Evolutionary conservation across 2,797 vertebrate species (phyloP).

Genomic region (Paratrypauchen microcephalus): DNA sequence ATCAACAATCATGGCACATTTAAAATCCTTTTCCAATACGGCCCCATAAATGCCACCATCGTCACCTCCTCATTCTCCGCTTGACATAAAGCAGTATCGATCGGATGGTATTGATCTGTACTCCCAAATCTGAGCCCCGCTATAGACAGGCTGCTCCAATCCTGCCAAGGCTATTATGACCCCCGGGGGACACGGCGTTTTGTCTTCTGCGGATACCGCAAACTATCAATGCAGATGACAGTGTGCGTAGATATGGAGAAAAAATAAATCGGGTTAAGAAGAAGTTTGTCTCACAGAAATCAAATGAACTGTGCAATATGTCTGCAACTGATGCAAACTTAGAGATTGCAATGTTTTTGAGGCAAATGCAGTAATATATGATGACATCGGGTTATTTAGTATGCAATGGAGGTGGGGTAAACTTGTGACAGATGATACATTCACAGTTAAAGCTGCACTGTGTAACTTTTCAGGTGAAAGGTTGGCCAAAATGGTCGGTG

Average conservation of each 20-base stretch:
- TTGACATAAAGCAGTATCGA: constrained; percentile 65
- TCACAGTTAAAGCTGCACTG: background rate
- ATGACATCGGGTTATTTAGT: background rate
- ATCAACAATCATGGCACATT: constrained; percentile 53
- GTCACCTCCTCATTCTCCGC: constrained; percentile 22
- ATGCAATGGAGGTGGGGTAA: background rate
- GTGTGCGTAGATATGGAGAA: constrained; percentile 13
- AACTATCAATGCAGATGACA: constrained; percentile 26
- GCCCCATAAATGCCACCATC: constrained; percentile 47
- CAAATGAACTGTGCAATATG: constrained; percentile 2
- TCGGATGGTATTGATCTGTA: constrained; percentile 50
- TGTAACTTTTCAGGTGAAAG: background rate
- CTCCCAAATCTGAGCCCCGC: constrained; percentile 48
- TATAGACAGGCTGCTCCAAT: constrained; percentile 30
- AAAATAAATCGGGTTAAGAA: constrained; percentile 17
- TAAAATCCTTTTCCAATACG: constrained; percentile 57
- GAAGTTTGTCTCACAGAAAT: background rate
- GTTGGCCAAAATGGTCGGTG: no score
- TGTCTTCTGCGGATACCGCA: constrained; percentile 24
- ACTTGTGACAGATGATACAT: constrained; percentile 3
- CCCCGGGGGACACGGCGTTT: constrained; percentile 32
- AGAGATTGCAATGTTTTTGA: background rate
- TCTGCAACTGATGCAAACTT: background rate
- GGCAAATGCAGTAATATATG: background rate
- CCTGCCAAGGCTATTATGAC: constrained; percentile 65